phyloP scores from a whole-genome alignment of 2,888 invertebrate species.

The Bembecia ichneumoniformis region DNA sequence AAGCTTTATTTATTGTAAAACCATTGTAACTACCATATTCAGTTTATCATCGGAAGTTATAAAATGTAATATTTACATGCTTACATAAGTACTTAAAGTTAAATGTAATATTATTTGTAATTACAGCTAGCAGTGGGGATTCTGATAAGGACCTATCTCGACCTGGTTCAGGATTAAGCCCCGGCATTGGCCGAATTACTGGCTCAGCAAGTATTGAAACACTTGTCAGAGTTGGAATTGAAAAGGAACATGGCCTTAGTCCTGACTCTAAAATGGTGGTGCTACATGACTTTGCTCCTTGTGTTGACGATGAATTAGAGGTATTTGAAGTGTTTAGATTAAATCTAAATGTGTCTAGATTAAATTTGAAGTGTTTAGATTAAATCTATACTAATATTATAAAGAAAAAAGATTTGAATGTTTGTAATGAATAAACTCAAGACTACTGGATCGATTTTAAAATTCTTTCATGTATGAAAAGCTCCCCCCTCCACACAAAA shows the following conservation, averaged over 20 bases:
- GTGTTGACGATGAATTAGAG: conserved; percentile 94
- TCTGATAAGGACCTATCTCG: conserved; percentile 81
- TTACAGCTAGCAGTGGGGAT: conserved; percentile 80
- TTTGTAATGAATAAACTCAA: too few species aligned
- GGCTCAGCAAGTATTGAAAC: conserved; percentile 96
- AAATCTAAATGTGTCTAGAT: neutral
- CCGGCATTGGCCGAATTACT: conserved; percentile 93
- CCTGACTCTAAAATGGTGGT: conserved; percentile 97
- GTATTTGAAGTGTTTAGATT: conserved; percentile 37
- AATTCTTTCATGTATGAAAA: too few species aligned
- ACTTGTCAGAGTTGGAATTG: conserved; percentile 89
- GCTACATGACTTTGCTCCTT: conserved; percentile 93
- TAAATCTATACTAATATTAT: too few species aligned
- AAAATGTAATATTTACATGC: too few species aligned
- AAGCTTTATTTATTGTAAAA: too few species aligned
- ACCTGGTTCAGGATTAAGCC: conserved; percentile 76
- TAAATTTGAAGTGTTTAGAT: neutral
- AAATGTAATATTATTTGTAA: conserved; percentile 1
- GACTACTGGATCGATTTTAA: too few species aligned
- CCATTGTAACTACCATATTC: too few species aligned
- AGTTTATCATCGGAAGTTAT: too few species aligned
- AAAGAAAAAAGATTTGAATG: too few species aligned
- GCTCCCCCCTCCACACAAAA: too few species aligned
- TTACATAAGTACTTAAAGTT: too few species aligned
- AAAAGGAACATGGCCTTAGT: conserved; percentile 92